A percentile compares a stretch with the other conserved stretches of the same genome.
phyloP scores from a whole-genome alignment of 64 coral and sea anemone genomes.

The Exaiptasia diaphana region DNA sequence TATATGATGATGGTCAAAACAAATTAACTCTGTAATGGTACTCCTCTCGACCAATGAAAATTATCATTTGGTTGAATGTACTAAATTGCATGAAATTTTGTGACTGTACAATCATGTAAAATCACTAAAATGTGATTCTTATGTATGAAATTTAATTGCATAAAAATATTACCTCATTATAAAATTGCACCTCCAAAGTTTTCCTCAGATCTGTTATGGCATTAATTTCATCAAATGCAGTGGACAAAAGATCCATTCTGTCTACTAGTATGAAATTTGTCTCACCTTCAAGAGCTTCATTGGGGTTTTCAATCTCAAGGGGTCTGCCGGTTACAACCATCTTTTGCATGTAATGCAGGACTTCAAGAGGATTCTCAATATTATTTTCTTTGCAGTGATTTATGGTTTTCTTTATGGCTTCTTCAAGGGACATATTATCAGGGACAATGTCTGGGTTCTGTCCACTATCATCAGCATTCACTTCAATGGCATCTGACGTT shows the following conservation, averaged over 20 bases:
- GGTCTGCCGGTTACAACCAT: conserved; percentile 34
- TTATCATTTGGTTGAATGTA: too few species aligned
- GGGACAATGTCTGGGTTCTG: neutral
- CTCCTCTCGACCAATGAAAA: too few species aligned
- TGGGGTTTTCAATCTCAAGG: conserved; percentile 1
- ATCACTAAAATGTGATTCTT: too few species aligned
- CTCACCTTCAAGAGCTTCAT: conserved; percentile 23
- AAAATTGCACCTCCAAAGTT: conserved; percentile 47
- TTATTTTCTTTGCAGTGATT: conserved; percentile 30
- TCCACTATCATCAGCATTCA: neutral
- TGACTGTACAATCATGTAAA: too few species aligned
- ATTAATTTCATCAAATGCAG: conserved; percentile 45
- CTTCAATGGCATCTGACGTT: neutral
- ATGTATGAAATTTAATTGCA: too few species aligned
- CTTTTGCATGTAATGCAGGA: conserved; percentile 27
- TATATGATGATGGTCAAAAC: too few species aligned
- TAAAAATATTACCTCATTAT: conserved; percentile 17
- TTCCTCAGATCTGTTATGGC: conserved; percentile 30
- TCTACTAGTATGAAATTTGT: conserved; percentile 51
- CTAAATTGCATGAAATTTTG: too few species aligned
- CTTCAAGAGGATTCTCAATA: conserved; percentile 53
- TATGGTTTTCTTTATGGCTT: conserved; percentile 15
- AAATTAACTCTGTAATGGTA: too few species aligned
- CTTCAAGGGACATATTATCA: neutral
- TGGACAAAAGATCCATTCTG: conserved; percentile 4